phyloP scores from a whole-genome alignment of 2,888 invertebrate genomes.

The Hofmannophila pseudospretella region DNA sequence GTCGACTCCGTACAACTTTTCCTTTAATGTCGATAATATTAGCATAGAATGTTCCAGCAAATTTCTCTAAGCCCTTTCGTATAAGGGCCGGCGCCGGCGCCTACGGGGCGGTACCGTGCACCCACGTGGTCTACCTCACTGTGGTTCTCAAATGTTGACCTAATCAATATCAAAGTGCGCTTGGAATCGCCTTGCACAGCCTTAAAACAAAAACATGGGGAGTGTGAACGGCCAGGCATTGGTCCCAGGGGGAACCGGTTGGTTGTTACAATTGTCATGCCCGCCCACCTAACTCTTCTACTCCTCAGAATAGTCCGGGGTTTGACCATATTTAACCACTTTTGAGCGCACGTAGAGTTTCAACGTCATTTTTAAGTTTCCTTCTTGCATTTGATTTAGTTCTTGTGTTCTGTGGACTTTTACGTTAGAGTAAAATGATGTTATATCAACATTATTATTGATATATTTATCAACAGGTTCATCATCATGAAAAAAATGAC shows the following conservation, averaged over 20 bases:
- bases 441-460: no score
- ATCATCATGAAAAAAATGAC: no score
- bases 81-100: constrained; percentile 41
- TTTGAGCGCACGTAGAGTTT: constrained; percentile 56
- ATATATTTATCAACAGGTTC: no score
- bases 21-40: not conserved
- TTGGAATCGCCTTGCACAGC: no score
- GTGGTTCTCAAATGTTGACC: not conserved
- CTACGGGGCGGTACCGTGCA: constrained; percentile 25
- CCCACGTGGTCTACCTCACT: constrained; percentile 37
- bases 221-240: no score
- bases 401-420: constrained; percentile 17
- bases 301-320: constrained; percentile 11
- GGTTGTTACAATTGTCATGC: no score
- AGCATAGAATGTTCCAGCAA: constrained; percentile 2
- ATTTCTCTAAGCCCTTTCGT: constrained; percentile 13
- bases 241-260: no score
- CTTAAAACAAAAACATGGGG: no score
- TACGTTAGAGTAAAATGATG: no score
- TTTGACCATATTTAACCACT: constrained; percentile 49
- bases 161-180: not conserved
- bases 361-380: constrained; percentile 27
- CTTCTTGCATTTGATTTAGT: constrained; percentile 11
- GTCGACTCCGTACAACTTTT: no score
- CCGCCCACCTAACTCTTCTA: no score